Conservation (phyloP, 2,113 vertebrate genomes). For the Dendropsophus ebraccatus region DNA sequence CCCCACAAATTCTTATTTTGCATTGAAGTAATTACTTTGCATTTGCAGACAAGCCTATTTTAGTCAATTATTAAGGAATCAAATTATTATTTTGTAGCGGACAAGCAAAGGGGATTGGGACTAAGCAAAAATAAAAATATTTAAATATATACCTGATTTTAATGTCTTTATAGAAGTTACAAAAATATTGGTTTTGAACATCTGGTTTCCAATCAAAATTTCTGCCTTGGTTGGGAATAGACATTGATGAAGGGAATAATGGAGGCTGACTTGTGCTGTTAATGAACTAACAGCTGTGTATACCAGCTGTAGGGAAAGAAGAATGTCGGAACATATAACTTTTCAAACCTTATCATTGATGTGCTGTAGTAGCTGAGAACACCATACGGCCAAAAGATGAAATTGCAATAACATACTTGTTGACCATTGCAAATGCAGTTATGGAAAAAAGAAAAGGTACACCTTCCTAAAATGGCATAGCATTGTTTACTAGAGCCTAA, state of each 20-base stretch:
- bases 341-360: background rate
- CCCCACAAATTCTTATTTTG: too few relatives aligned
- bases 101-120: too few relatives aligned
- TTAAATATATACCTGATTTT: too few relatives aligned
- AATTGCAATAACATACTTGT: background rate
- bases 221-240: background rate
- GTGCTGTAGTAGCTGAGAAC: background rate
- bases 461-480: too few relatives aligned
- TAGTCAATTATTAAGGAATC: too few relatives aligned
- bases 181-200: slow-evolving; percentile 1
- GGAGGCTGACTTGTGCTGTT: background rate
- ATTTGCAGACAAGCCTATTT: too few relatives aligned
- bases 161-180: background rate
- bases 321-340: background rate
- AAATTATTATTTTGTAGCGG: too few relatives aligned
- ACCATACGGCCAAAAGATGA: background rate
- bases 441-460: too few relatives aligned
- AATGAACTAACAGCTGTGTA: background rate
- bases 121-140: too few relatives aligned
- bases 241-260: slow-evolving; percentile 3
- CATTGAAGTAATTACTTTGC: too few relatives aligned
- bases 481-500: too few relatives aligned
- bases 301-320: background rate
- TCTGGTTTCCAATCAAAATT: background rate
- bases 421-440: background rate